A percentile compares a stretch with the other conserved stretches of the same genome.
Evolutionary conservation across 2,113 vertebrate species (phyloP).

Genomic region (Microtus pennsylvanicus): DNA sequence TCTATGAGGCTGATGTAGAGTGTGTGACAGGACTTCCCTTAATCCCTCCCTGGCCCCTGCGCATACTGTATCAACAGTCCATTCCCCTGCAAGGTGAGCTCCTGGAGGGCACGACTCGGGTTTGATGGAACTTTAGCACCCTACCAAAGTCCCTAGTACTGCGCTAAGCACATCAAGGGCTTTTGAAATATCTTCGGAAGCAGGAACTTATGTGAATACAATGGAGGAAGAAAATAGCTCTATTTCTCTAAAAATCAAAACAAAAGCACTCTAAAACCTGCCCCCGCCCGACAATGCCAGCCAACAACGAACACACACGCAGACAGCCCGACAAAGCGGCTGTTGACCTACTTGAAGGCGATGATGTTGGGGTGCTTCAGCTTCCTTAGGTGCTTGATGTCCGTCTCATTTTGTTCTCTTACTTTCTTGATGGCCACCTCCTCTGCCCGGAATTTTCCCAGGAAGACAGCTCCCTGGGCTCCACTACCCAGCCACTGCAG

Average conservation of each 20-base stretch:
- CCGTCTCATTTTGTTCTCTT: constrained; percentile 98
- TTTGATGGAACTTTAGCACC: background rate
- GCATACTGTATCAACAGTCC: background rate
- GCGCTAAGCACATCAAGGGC: background rate
- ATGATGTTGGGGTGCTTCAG: constrained; percentile 99
- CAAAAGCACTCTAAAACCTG: background rate
- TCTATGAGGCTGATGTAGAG: background rate
- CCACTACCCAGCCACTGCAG: constrained; percentile 99
- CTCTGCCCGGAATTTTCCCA: constrained; percentile 96
- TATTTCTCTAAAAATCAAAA: constrained; percentile 44
- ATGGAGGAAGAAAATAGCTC: background rate
- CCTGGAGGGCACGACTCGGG: background rate
- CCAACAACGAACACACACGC: background rate
- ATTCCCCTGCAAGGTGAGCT: constrained; percentile 10
- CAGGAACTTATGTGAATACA: background rate
- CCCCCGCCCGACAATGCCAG: background rate
- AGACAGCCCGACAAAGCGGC: background rate
- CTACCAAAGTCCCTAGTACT: background rate
- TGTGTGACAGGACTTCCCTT: background rate
- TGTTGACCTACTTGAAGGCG: constrained; percentile 94
- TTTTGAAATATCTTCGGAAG: constrained; percentile 14
- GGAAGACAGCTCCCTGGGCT: constrained; percentile 97
- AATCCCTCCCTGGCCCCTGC: background rate
- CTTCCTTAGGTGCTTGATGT: constrained; percentile 98
- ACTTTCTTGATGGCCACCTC: constrained; percentile 99